Base-by-base conservation (phyloP, 2,797 vertebrate genomes). In the Kryptolebias ocellatus region DNA sequence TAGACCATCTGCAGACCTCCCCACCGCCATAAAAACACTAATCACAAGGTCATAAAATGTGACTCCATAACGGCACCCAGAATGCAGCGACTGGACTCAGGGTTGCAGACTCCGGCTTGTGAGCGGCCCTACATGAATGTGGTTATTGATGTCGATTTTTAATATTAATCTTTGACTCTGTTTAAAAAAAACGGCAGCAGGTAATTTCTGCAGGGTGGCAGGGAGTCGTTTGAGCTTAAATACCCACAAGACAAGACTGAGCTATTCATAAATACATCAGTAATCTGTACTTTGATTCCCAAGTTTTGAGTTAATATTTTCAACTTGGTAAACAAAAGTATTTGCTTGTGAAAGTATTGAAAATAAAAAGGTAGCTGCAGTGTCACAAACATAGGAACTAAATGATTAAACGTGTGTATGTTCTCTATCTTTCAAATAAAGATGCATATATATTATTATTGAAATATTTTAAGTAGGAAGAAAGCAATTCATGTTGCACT, bases 1-100 rank as follows among this genome's bases (percentile, higher is more conserved):
- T 56, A 85, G 87, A 91, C 87, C 89, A 91, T 90, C 87, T 89
- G 90, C 88, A 88, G 88, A 90, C 87, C 88, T 89, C 88, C 90
- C 83, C 60, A 70, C 84, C 49, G 55, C 85, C 84, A 86, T 90
- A 90, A 91, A 93, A 92, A 89, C 87, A 89, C 89, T 85, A 91
- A 90, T 90, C 89, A 90, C 85, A 89, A 88, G 85, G 84, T 88
- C 87, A 88, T 91, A 90, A 92, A 90, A 91, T 74, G 79, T 64
- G 85, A 90, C 89, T 89, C 86, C 82, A 80, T 88, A 86, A 87
- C 84, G 80, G 85, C 85, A 87, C 80, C 85, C 84, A 88, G 81
- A 90, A 86, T 75, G 74, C 78, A 81, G 60, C 14, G 27, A 65
- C 67, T 77, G 72, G 69, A 49, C 72, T 54, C 31, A 60, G 71